phyloP scores from a whole-genome alignment of 2,113 vertebrate genomes.

The Saimiri boliviensis region DNA sequence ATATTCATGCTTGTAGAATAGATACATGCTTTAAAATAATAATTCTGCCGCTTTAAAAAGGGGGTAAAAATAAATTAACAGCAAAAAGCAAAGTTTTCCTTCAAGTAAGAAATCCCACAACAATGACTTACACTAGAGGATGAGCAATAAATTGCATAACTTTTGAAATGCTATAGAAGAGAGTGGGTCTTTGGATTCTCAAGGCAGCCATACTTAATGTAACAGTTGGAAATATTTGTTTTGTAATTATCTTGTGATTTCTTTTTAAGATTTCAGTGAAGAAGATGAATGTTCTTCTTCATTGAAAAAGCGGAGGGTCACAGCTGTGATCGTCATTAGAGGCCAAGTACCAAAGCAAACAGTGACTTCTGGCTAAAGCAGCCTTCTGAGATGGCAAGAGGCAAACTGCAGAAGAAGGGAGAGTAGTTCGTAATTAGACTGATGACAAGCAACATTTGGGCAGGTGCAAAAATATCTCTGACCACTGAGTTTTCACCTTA shows the following conservation, averaged over 20 bases:
- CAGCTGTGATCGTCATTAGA: background rate
- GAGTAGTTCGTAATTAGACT: background rate
- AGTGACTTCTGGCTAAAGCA: background rate
- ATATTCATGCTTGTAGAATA: constrained; percentile 60
- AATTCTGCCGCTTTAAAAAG: constrained; percentile 15
- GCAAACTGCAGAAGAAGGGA: background rate
- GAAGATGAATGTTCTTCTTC: too few species aligned
- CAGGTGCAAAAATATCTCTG: background rate
- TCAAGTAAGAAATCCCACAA: constrained; percentile 42
- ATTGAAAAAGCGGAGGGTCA: background rate
- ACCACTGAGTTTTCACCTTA: background rate
- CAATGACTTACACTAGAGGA: background rate
- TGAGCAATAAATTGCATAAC: background rate
- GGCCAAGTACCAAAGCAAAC: background rate
- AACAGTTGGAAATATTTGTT: background rate
- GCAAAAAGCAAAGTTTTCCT: constrained; percentile 48
- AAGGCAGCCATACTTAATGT: background rate
- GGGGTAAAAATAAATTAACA: background rate
- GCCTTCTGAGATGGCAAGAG: background rate
- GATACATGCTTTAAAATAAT: constrained; percentile 64
- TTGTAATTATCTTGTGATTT: background rate
- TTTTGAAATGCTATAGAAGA: background rate
- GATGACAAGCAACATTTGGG: background rate
- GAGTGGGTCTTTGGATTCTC: background rate
- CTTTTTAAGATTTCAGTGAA: background rate